A percentile compares a stretch with the other conserved stretches of the same genome.
phyloP scores from a whole-genome alignment of 2,113 vertebrate species.

The Brachyhypopomus gauderio region DNA sequence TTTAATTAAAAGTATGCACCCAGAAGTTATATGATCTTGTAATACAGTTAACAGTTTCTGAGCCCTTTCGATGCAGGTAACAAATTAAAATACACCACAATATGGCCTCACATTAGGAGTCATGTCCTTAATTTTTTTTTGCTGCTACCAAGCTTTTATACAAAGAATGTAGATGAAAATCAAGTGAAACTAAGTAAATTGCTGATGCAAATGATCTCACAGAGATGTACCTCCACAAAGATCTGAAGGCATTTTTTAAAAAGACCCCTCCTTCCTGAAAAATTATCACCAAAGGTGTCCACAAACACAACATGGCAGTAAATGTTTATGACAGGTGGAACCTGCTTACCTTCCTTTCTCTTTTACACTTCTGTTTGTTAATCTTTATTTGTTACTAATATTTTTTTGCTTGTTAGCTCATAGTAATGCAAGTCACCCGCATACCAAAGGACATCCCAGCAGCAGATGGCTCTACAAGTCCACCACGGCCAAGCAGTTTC shows the following conservation, averaged over 20 bases:
- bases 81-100: background rate
- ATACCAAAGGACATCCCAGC: slow-evolving; percentile 6
- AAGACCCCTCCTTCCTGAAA: background rate
- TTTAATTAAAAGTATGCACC: too few relatives aligned
- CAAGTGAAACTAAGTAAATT: background rate
- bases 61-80: background rate
- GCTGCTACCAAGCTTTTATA: background rate
- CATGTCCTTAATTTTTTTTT: background rate
- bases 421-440: background rate
- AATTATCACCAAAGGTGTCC: background rate
- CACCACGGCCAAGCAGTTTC: slow-evolving; percentile 24
- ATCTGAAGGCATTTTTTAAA: background rate
- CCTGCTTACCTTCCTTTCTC: background rate
- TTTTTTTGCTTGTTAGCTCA: background rate
- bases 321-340: background rate
- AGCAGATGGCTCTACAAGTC: slow-evolving; percentile 33
- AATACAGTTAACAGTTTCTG: too few relatives aligned
- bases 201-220: background rate
- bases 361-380: background rate
- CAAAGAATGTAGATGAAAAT: too few relatives aligned
- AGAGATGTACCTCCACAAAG: background rate
- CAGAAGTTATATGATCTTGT: too few relatives aligned
- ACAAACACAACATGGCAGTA: too few relatives aligned
- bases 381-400: too few relatives aligned
- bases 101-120: background rate